Evolutionary conservation across 2,797 vertebrate species (phyloP), one percentile per base, ranked within the genome.

Genomic region (Sphenodon punctatus): DNA sequence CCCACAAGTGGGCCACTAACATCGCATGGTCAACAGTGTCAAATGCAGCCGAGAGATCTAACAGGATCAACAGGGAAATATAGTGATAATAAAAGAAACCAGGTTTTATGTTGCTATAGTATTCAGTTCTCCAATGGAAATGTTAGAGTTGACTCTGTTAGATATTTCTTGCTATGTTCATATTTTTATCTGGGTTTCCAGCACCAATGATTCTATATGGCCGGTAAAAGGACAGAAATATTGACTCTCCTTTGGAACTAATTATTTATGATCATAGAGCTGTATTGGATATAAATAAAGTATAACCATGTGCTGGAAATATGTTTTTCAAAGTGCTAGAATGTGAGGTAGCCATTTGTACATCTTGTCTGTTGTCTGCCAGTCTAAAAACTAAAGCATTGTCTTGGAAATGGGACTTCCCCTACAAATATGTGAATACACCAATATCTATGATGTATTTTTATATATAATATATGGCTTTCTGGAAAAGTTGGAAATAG

Each of bases 321-420:
- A 19, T 17, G 51, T 13, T 59, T 78, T 81, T 77, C 56, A 56
- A 84, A 56, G 32, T 64, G 20, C 80, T 75, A 45, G 85, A 32
- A 74, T 45, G 51, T 81, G 78, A 42, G n/a, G 49, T 61, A 58
- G 61, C 82, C 30, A 77, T 84, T 72, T 80, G n/a, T 42, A 13
- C 41, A 22, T 72, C 64, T 78, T 82, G 9, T 46, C 72, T 84
- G 67, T 39, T 65, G 55, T 72, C 65, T 67, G 34, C 39, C 1
- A 2, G 23, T 75, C 53, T 60, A 58, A 61, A 67, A 82, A n/a
- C 38, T 36, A 27, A 63, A 61, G 67, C 75, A 89, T 91, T 90
- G 89, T 83, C 84, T 77, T 86, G 83, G 89, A 85, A 91, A 87
- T 86, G 66, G 65, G 60, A 68, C 90, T 90, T 89, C 82, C 58